phyloP scores from a whole-genome alignment of 2,113 vertebrate genomes.

The Peromyscus maniculatus region DNA sequence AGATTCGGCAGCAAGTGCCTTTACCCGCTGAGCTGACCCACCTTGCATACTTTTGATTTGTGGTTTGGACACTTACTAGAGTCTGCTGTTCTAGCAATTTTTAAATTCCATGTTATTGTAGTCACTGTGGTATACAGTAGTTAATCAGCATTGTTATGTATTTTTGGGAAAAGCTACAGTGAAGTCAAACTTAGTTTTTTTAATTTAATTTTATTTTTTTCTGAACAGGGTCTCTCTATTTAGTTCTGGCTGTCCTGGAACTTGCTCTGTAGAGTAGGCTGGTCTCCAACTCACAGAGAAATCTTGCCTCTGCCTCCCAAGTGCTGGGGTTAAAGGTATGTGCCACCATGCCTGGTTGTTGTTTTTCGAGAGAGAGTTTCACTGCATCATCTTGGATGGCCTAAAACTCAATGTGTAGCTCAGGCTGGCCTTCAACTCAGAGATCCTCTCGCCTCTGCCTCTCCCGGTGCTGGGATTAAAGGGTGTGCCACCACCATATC shows the following conservation, averaged over 20 bases:
- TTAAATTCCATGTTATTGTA: not conserved
- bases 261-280: not conserved
- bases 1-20: not conserved
- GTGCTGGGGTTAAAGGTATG: not conserved
- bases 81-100: not conserved
- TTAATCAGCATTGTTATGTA: not conserved
- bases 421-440: not conserved
- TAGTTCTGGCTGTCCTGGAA: not conserved
- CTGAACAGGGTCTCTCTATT: not conserved
- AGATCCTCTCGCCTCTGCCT: not conserved
- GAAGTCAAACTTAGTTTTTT: not conserved
- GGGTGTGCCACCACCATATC: not conserved
- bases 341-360: too few species aligned
- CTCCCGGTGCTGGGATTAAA: not conserved
- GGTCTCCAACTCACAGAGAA: not conserved
- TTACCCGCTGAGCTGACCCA: not conserved
- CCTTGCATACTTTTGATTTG: not conserved
- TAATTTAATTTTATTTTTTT: not conserved
- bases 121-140: not conserved
- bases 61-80: not conserved
- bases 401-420: not conserved
- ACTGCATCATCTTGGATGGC: too few species aligned
- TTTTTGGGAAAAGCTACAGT: conserved; percentile 22
- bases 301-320: not conserved
- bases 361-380: too few species aligned